phyloP scores from a whole-genome alignment of 2,797 vertebrate species.

The Iguana delicatissima region DNA sequence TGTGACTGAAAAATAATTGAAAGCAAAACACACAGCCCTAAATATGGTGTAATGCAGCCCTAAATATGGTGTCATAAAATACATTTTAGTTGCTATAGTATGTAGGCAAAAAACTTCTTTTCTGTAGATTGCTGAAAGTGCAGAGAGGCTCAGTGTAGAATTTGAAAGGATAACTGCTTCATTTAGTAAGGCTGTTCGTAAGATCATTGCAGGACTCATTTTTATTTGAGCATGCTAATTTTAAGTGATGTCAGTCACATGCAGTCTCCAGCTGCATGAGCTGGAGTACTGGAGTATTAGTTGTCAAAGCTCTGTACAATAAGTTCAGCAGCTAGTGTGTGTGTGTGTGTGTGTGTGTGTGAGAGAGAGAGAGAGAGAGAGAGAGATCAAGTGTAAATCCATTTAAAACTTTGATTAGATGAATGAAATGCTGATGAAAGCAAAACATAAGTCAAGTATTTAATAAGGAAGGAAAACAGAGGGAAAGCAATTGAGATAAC shows the following conservation, averaged over 20 bases:
- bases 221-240: background rate
- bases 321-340: background rate
- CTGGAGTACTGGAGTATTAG: background rate
- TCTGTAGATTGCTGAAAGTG: background rate
- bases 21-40: background rate
- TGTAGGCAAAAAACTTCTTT: background rate
- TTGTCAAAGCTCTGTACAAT: background rate
- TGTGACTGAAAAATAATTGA: background rate
- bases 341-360: background rate
- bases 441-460: too few relatives aligned
- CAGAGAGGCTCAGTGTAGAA: background rate
- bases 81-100: background rate
- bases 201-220: background rate
- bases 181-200: background rate
- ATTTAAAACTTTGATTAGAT: background rate
- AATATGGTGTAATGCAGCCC: background rate
- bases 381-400: background rate
- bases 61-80: background rate
- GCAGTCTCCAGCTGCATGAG: background rate
- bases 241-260: background rate
- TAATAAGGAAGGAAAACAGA: too few relatives aligned
- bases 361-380: too few relatives aligned
- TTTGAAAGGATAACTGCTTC: background rate
- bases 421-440: background rate
- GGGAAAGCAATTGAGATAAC: too few relatives aligned